A percentile compares a stretch with the other conserved stretches of the same genome.
Evolutionary conservation across 2,113 vertebrate genomes (phyloP).

Genomic region (Hystrix brachyura): DNA sequence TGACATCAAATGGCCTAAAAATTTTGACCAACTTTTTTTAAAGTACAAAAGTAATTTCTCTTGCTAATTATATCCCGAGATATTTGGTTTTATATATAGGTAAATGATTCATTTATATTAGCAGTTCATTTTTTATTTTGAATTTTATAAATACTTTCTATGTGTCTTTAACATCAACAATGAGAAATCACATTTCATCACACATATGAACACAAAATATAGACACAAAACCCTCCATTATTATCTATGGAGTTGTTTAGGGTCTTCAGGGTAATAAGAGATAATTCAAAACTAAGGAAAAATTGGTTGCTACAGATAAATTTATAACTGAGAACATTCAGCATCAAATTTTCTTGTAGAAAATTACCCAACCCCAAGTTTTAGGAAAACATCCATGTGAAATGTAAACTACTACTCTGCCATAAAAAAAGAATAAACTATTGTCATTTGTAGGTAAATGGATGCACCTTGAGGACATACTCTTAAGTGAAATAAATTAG

Average conservation of each 20-base stretch:
- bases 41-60: slow-evolving; percentile 11
- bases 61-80: background rate
- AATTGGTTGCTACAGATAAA: slow-evolving; percentile 57
- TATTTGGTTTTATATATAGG: background rate
- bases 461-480: no score
- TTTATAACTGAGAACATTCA: slow-evolving; percentile 78
- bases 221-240: background rate
- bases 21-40: background rate
- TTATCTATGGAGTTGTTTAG: background rate
- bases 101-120: slow-evolving; percentile 35
- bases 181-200: slow-evolving; percentile 3
- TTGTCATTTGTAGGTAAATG: no score
- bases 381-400: slow-evolving; percentile 79
- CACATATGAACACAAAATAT: background rate
- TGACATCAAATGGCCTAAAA: background rate
- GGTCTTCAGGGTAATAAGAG: background rate
- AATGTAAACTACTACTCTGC: slow-evolving; percentile 60
- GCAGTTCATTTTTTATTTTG: background rate
- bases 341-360: slow-evolving; percentile 79
- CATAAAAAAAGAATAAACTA: no score
- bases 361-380: slow-evolving; percentile 75
- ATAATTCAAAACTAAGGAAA: slow-evolving; percentile 68
- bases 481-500: no score
- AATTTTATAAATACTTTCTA: background rate
- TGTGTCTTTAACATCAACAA: background rate